A percentile compares a stretch with the other conserved stretches of the same genome.
Conservation (phyloP, 2,797 vertebrate genomes). For the Chelonia mydas region DNA sequence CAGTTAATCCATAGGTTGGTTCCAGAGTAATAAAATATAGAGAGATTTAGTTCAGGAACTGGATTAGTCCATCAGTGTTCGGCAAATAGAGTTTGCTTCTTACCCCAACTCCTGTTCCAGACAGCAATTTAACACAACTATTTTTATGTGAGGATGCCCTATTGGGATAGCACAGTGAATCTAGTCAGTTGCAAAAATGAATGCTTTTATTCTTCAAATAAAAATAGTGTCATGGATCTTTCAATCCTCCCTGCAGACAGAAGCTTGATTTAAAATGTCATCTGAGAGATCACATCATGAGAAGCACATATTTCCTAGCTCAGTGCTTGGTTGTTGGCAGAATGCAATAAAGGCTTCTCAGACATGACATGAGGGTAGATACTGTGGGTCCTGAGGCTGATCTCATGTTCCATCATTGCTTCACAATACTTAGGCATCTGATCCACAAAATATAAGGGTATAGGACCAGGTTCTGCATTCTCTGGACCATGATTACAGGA, state of each 20-base stretch:
- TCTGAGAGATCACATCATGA: slow-evolving; percentile 60
- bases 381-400: neutral
- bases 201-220: slow-evolving; percentile 74
- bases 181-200: slow-evolving; percentile 34
- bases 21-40: neutral
- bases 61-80: slow-evolving; percentile 29
- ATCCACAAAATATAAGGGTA: neutral
- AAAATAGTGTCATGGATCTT: slow-evolving; percentile 68
- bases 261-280: slow-evolving; percentile 70
- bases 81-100: neutral
- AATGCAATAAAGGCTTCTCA: slow-evolving; percentile 65
- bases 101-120: slow-evolving; percentile 23
- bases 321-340: slow-evolving; percentile 48
- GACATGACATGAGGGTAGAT: slow-evolving; percentile 25
- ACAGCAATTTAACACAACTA: slow-evolving; percentile 44
- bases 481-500: neutral
- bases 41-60: slow-evolving; percentile 41
- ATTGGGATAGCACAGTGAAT: slow-evolving; percentile 55
- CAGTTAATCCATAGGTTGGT: neutral
- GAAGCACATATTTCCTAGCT: slow-evolving; percentile 61
- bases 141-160: slow-evolving; percentile 44
- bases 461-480: neutral
- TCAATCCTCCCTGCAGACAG: slow-evolving; percentile 49
- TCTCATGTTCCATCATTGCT: rapidly evolving
- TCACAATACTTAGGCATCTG: neutral